Percentiles rank a stretch among this genome's conserved stretches.
Evolutionary conservation across 2,888 invertebrate genomes (phyloP).

Genomic region (Pyrrhia umbra): DNA sequence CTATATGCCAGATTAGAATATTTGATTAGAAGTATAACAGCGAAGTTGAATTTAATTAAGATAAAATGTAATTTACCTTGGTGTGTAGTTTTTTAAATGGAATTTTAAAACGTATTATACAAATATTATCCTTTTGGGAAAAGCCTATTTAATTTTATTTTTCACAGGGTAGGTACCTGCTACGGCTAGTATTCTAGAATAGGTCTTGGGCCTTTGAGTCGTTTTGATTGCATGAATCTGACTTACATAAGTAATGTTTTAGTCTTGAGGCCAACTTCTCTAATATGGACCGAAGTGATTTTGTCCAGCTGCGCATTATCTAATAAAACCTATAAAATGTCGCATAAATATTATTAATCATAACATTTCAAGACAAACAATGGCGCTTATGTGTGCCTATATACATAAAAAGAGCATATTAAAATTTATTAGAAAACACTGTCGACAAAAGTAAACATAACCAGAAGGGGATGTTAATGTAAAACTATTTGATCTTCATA

Average conservation of each 20-base stretch:
- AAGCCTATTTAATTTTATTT: not conserved
- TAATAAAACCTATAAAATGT: not conserved
- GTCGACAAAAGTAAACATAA: slow-evolving; percentile 66
- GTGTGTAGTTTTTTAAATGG: slow-evolving; percentile 36
- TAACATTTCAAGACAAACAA: slow-evolving; percentile 41
- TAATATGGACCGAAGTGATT: no score
- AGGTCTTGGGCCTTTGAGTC: no score
- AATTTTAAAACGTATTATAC: slow-evolving; percentile 23
- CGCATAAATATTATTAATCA: slow-evolving; percentile 12
- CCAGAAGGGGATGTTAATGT: slow-evolving; percentile 77
- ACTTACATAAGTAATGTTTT: no score
- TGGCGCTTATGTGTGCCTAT: slow-evolving; percentile 57
- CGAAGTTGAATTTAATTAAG: slow-evolving; percentile 49
- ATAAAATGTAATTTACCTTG: slow-evolving; percentile 31
- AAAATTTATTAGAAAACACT: slow-evolving; percentile 78
- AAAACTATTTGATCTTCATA: slow-evolving; percentile 84
- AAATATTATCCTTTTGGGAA: not conserved
- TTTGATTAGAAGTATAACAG: slow-evolving; percentile 60
- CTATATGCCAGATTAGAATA: slow-evolving; percentile 61
- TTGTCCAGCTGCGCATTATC: not conserved
- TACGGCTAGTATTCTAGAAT: no score
- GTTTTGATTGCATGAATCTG: no score
- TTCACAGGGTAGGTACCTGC: not conserved
- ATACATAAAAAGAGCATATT: slow-evolving; percentile 77
- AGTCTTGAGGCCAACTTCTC: no score